Conservation (phyloP, 1,140 invertebrate genomes). For the Drosophila orena region DNA sequence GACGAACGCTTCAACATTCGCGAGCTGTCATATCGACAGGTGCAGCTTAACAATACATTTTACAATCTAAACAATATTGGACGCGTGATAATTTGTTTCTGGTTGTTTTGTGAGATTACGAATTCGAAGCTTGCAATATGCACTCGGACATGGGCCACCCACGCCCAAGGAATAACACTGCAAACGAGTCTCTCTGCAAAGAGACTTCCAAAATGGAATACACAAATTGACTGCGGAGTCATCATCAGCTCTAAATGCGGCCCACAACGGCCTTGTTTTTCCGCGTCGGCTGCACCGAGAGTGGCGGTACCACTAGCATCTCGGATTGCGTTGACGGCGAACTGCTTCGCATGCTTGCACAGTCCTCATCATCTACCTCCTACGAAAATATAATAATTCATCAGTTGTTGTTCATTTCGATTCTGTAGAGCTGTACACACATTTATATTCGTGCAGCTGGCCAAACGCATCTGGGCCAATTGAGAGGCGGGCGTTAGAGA, state of each 20-base stretch:
- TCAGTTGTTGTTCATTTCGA: not conserved
- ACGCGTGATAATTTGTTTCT: slow-evolving; percentile 50
- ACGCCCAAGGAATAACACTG: slow-evolving; percentile 26
- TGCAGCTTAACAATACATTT: slow-evolving; percentile 51
- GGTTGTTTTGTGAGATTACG: slow-evolving; percentile 56
- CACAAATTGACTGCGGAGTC: slow-evolving; percentile 29
- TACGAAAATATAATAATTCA: slow-evolving; percentile 72
- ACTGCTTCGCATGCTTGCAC: slow-evolving; percentile 86
- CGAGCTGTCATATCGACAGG: slow-evolving; percentile 29
- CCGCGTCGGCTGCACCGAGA: slow-evolving; percentile 92
- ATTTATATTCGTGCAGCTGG: slow-evolving; percentile 93
- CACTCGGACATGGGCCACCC: slow-evolving; percentile 20
- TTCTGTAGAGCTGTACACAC: slow-evolving; percentile 86
- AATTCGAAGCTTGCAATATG: slow-evolving; percentile 39
- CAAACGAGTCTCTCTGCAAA: slow-evolving; percentile 30
- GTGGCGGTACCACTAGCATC: slow-evolving; percentile 90
- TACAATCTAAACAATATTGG: slow-evolving; percentile 61
- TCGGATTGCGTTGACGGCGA: slow-evolving; percentile 87
- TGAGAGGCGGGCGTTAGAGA: slow-evolving; percentile 91
- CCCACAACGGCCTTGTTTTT: slow-evolving; percentile 87
- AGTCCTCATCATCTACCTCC: slow-evolving; percentile 88
- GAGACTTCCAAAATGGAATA: slow-evolving; percentile 63
- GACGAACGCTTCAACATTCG: slow-evolving; percentile 73
- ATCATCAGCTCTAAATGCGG: slow-evolving; percentile 52
- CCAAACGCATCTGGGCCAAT: slow-evolving; percentile 92